Evolutionary conservation across 2,888 invertebrate species (phyloP), one percentile per base, ranked within the genome.

Genomic region (Pseudanteris insignis): DNA sequence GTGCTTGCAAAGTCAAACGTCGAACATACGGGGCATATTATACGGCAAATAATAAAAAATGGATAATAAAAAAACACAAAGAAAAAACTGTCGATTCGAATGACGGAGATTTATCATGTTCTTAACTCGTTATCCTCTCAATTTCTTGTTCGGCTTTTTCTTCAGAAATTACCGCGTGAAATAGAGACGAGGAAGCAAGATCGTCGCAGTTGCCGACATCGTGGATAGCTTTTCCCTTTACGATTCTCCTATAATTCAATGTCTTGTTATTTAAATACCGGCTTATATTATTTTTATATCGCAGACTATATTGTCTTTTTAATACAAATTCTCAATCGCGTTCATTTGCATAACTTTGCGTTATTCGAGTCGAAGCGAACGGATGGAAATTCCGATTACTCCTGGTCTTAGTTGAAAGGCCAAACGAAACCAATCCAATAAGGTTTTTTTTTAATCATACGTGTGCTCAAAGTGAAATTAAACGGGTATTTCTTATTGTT

Each of bases 1-100:
- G n/a, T 60, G 53, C 59, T 53, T 46, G 50, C 43, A 53, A 53
- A 53, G 53, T 63, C 48, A 55, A 59, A 62, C 59, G 64, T 65
- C 62, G 40, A 38, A 44, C 58, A 54, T 40, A 51, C 41, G 34
- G 61, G 44, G 44, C 21, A 55, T 55, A 44, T 61, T 54, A 50
- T 57, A 32, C 33, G 57, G 40, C 48, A 40, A 41, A 60, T n/a
- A n/a, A n/a, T n/a, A 57, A 30, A 29, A 34, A 34, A 38, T 7
- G 21, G 26, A n/a, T n/a, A n/a, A 4, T 2, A n/a, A 26, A 2
- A n/a, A 26, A 53, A 43, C 32, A 32, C 46, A 28, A 46, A 26
- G 43, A 55, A 46, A 51, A 50, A 55, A 51, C 38, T 60, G 50
- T 50, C 46, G 53, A 50, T 46, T 41, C 37, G 32, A 29, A 55